These are phyloP conservation scores for Bryconaethiops microstoma DNA, from an alignment of 2,797 vertebrate species.

Conservation along the genomic window DNA sequence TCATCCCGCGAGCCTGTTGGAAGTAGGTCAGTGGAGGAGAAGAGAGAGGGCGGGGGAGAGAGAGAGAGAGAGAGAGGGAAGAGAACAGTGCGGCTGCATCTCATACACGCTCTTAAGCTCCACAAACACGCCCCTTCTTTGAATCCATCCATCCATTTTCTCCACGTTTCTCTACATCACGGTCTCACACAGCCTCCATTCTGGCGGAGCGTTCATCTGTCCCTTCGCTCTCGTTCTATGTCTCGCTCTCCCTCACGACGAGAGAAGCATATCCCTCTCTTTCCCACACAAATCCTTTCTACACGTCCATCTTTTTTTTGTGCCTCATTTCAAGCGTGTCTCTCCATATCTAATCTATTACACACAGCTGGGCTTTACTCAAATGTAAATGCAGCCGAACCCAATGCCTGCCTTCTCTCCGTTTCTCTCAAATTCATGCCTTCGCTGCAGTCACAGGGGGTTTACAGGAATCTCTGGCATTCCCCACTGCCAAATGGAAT, in stretches of 20 bases:
- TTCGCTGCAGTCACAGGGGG: conserved; percentile 16
- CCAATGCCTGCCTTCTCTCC: conserved; percentile 1
- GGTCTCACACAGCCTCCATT: neutral
- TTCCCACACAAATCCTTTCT: conserved; percentile 25
- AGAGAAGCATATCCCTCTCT: neutral
- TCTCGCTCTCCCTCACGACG: neutral
- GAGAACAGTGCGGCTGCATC: conserved; percentile 6
- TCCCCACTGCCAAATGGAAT: conserved; percentile 29
- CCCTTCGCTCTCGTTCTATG: neutral
- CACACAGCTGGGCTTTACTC: conserved; percentile 20
- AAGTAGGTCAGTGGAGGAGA: conserved; percentile 77
- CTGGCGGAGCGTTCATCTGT: neutral
- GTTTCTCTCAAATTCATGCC: conserved; percentile 3
- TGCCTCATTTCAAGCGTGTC: conserved; percentile 4
- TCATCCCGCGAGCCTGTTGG: conserved; percentile 61
- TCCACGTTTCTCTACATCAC: neutral
- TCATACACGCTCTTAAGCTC: neutral
- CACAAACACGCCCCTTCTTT: neutral
- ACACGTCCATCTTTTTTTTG: neutral
- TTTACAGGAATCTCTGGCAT: conserved; percentile 29
- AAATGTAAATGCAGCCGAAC: conserved; percentile 33
- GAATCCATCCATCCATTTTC: conserved; percentile 7
- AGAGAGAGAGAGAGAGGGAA: conserved; percentile 9
- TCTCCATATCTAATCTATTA: conserved; percentile 29
- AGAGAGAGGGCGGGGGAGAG: conserved; percentile 18